Conservation (phyloP, 2,888 invertebrate genomes). For the Crematogaster levior region DNA sequence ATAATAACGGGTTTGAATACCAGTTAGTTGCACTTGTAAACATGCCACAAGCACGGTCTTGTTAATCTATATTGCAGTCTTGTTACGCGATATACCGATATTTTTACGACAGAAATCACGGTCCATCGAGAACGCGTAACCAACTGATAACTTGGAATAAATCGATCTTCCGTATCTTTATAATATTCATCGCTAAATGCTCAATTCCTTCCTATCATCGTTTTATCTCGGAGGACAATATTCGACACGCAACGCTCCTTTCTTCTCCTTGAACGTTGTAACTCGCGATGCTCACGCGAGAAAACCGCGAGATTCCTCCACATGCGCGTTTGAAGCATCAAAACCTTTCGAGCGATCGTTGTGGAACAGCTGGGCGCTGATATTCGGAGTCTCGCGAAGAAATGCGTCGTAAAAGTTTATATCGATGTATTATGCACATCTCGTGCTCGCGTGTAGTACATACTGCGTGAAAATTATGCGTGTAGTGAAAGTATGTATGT, state of each 20-base stretch:
- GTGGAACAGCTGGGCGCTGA: constrained; percentile 1
- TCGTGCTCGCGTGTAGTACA: constrained; percentile 5
- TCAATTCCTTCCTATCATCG: not conserved
- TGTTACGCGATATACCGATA: constrained; percentile 13
- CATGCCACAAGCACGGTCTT: not conserved
- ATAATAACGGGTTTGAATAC: constrained; percentile 26
- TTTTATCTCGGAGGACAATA: constrained; percentile 21
- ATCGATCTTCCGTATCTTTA: not conserved
- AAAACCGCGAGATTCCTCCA: not conserved
- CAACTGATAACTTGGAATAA: not conserved
- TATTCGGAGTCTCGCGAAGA: constrained; percentile 16
- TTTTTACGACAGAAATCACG: constrained; percentile 24
- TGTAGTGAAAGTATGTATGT: not conserved
- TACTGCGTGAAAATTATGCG: not conserved
- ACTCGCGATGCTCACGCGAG: constrained; percentile 12
- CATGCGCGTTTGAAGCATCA: constrained; percentile 1
- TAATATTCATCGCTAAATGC: not conserved
- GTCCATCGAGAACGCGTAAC: not conserved
- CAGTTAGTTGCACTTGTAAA: constrained; percentile 30
- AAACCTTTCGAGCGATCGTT: constrained; percentile 30
- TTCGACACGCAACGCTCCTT: constrained; percentile 23
- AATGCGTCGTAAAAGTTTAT: constrained; percentile 16
- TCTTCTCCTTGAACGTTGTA: constrained; percentile 39
- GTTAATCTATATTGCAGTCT: not conserved
- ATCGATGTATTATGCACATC: not conserved